Conservation (phyloP, 2,888 invertebrate species). For the Caenorhabditis sulstoni region DNA sequence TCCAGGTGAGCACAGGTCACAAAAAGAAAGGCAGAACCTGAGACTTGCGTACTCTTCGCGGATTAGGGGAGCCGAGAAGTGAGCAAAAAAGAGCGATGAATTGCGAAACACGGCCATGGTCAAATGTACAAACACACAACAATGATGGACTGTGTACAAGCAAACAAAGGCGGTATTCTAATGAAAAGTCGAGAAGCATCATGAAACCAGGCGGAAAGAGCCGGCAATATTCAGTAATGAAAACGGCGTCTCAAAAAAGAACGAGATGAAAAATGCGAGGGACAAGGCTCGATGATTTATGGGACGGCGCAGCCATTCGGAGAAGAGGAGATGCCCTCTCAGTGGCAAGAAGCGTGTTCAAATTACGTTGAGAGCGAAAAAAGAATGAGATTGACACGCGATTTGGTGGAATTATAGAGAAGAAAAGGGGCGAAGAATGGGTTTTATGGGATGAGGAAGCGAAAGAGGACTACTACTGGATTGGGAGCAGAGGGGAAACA, state of each 20-base stretch:
- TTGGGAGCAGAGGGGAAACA: conserved; percentile 4
- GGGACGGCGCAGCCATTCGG: neutral
- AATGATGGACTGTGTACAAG: conserved; percentile 14
- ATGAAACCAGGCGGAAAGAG: neutral
- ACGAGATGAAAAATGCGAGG: neutral
- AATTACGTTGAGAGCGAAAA: conserved; percentile 17
- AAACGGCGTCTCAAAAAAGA: neutral
- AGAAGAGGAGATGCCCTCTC: conserved; percentile 5
- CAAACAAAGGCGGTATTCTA: conserved; percentile 2
- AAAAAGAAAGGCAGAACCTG: neutral
- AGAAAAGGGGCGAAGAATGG: conserved; percentile 19
- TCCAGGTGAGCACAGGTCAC: conserved; percentile 18
- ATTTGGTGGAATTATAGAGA: conserved; percentile 55
- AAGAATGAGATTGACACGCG: conserved; percentile 47
- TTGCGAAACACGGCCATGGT: conserved; percentile 21
- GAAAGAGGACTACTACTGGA: neutral
- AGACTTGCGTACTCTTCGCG: conserved; percentile 3
- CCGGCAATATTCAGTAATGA: neutral
- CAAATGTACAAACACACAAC: conserved; percentile 47
- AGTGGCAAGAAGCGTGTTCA: conserved; percentile 38
- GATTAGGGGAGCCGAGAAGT: conserved; percentile 5
- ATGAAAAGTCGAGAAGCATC: neutral
- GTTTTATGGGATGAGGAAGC: conserved; percentile 13
- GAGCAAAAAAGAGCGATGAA: conserved; percentile 7
- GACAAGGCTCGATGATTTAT: conserved; percentile 22